Conservation (phyloP, 2,797 vertebrate genomes). For the Trachops cirrhosus region DNA sequence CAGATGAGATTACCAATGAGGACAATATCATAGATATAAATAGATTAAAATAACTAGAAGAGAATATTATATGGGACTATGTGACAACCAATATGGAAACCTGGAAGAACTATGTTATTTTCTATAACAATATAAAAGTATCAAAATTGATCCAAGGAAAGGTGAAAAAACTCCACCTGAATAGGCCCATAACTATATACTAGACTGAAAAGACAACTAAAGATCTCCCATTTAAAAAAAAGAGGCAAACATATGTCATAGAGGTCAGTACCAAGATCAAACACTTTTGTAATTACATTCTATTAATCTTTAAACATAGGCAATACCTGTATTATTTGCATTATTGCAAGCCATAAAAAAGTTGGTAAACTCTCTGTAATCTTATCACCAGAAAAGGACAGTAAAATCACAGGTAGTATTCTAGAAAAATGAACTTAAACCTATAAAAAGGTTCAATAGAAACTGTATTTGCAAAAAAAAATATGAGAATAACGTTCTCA, state of each 20-base stretch:
- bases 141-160: not conserved
- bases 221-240: not conserved
- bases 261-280: not conserved
- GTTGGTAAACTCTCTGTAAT: not conserved
- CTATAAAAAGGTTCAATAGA: not conserved
- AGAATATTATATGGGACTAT: not conserved
- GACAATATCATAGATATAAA: not conserved
- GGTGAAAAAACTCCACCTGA: not conserved
- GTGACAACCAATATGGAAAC: not conserved
- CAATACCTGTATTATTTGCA: not conserved
- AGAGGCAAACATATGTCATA: not conserved
- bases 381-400: not conserved
- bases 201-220: not conserved
- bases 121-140: not conserved
- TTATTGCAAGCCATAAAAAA: not conserved
- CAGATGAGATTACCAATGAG: not conserved
- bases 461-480: not conserved
- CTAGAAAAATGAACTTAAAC: not conserved
- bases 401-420: not conserved
- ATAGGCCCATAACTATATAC: not conserved
- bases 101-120: not conserved
- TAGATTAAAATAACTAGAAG: not conserved
- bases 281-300: not conserved
- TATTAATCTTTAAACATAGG: not conserved
- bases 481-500: not conserved